Evolutionary conservation across 2,797 vertebrate species (phyloP).

Genomic region (Setipinna tenuifilis): DNA sequence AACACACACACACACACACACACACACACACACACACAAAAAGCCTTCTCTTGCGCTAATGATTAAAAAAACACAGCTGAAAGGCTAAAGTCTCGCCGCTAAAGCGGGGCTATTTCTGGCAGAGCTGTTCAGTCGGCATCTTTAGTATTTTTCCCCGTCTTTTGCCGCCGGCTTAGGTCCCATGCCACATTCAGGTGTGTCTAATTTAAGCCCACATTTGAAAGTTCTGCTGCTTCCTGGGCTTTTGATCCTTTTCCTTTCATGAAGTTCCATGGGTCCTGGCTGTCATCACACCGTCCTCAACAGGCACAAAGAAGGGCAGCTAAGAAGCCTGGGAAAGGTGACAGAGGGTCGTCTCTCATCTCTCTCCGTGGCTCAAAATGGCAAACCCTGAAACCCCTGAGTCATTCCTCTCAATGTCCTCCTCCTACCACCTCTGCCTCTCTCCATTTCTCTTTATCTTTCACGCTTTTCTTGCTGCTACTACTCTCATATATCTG

Average conservation of each 20-base stretch:
- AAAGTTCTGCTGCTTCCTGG: constrained; percentile 57
- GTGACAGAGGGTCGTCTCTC: constrained; percentile 9
- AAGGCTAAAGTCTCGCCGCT: background rate
- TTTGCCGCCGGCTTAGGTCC: constrained; percentile 3
- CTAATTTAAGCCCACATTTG: constrained; percentile 58
- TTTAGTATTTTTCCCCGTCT: constrained; percentile 2
- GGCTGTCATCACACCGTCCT: constrained; percentile 33
- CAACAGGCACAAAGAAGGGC: constrained; percentile 27
- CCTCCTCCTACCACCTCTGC: background rate
- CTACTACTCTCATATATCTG: background rate
- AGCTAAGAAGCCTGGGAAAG: constrained; percentile 31
- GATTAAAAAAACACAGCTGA: constrained; percentile 15
- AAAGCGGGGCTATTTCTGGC: constrained; percentile 1
- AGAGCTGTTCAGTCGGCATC: background rate
- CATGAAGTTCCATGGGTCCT: constrained; percentile 50
- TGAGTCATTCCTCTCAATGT: constrained; percentile 35
- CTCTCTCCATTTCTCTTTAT: background rate
- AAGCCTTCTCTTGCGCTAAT: background rate
- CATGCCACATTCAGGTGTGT: constrained; percentile 33
- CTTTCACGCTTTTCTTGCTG: background rate
- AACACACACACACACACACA: too few relatives aligned
- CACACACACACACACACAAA: too few relatives aligned
- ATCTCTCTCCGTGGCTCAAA: background rate
- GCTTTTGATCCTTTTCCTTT: constrained; percentile 44
- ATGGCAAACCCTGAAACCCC: constrained; percentile 17